These are phyloP conservation scores for Agonopterix arenella DNA, from an alignment of 2,888 invertebrate species.

Conservation along the genomic window DNA sequence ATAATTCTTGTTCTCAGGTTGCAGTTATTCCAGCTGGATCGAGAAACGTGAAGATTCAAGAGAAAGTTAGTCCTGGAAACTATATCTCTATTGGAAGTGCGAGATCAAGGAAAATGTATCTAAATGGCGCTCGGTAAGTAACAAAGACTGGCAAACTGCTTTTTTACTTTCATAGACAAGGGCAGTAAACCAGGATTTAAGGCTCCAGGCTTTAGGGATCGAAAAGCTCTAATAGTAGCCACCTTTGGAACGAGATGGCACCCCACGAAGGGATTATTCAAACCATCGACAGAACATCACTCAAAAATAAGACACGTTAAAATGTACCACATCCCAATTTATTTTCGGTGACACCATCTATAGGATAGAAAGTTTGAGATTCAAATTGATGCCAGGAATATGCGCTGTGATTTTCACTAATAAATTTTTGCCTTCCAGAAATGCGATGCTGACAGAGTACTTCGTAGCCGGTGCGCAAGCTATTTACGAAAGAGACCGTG, in stretches of 20 bases:
- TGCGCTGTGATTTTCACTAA: no score
- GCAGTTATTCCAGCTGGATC: constrained; percentile 87
- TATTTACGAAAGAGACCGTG: constrained; percentile 86
- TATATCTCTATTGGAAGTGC: constrained; percentile 87
- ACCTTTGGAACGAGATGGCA: no score
- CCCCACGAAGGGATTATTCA: no score
- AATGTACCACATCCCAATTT: no score
- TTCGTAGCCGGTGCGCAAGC: constrained; percentile 87
- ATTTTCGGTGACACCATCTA: no score
- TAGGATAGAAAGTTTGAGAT: no score
- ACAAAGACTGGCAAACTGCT: not conserved
- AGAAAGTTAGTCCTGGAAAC: constrained; percentile 85
- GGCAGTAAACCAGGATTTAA: not conserved
- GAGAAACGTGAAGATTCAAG: constrained; percentile 86
- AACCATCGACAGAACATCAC: no score
- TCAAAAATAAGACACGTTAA: no score
- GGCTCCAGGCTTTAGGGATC: not conserved
- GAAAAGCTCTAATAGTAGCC: no score
- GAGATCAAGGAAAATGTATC: constrained; percentile 81
- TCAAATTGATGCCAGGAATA: no score
- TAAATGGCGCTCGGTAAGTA: constrained; percentile 85
- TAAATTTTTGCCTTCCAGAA: constrained; percentile 55
- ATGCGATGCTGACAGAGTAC: constrained; percentile 86
- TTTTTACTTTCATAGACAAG: not conserved
- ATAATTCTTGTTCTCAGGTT: constrained; percentile 57